A percentile compares a stretch with the other conserved stretches of the same genome.
phyloP scores from a whole-genome alignment of 2,113 vertebrate species.

The Channa maculata region DNA sequence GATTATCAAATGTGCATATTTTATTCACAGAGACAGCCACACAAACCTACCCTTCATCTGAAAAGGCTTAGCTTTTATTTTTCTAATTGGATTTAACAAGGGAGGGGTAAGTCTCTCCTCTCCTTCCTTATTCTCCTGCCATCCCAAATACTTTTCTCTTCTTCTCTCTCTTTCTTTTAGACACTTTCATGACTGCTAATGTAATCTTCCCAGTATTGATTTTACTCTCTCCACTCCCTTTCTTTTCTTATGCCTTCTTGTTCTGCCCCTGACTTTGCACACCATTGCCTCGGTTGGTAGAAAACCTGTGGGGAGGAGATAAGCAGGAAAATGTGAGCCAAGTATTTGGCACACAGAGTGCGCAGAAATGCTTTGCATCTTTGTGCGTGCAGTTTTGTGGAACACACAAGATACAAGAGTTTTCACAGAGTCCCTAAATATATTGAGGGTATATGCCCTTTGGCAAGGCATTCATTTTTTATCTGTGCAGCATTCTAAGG shows the following conservation, averaged over 20 bases:
- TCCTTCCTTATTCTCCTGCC: background rate
- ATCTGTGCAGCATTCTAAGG: no score
- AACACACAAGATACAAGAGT: background rate
- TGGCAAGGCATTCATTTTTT: no score
- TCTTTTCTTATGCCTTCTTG: constrained; percentile 6
- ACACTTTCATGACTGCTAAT: constrained; percentile 44
- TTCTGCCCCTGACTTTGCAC: constrained; percentile 28
- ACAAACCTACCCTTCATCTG: constrained; percentile 12
- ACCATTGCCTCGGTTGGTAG: constrained; percentile 6
- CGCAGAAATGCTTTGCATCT: constrained; percentile 5
- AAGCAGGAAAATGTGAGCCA: constrained; percentile 8
- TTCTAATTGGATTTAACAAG: constrained; percentile 63
- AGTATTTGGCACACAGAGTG: background rate
- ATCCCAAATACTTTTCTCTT: constrained; percentile 10
- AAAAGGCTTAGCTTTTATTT: constrained; percentile 58
- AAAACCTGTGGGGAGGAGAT: constrained; percentile 26
- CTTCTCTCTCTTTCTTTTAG: constrained; percentile 15
- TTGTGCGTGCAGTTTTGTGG: background rate
- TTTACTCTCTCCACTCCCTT: constrained; percentile 14
- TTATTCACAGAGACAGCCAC: background rate
- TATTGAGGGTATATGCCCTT: no score
- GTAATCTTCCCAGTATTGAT: constrained; percentile 57
- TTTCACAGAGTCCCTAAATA: background rate
- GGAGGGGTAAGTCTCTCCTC: constrained; percentile 29
- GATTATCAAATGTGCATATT: constrained; percentile 11